Evolutionary conservation across 2,113 vertebrate genomes (phyloP).

Genomic region (Anarrhichthys ocellatus): DNA sequence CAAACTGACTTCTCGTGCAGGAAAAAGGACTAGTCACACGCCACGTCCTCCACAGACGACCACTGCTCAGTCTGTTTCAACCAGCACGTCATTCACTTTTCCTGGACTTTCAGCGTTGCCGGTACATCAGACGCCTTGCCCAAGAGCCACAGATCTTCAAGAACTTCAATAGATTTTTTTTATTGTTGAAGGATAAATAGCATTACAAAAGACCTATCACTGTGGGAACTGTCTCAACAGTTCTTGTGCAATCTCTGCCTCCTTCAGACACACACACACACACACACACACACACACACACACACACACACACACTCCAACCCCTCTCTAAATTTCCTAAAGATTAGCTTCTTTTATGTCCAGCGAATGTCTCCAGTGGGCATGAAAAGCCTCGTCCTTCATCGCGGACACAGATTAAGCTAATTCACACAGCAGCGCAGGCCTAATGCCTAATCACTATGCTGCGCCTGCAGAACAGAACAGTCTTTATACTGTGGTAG

Average conservation of each 20-base stretch:
- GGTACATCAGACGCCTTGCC: slow-evolving; percentile 16
- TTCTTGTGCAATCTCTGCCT: slow-evolving; percentile 16
- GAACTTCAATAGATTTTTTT: slow-evolving; percentile 27
- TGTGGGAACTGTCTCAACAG: slow-evolving; percentile 57
- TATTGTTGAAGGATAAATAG: slow-evolving; percentile 55
- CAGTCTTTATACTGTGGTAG: slow-evolving; percentile 68
- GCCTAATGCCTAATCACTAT: slow-evolving; percentile 79
- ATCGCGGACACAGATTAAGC: slow-evolving; percentile 79
- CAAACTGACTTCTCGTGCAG: slow-evolving; percentile 58
- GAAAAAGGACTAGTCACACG: background rate
- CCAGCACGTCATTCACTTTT: slow-evolving; percentile 45
- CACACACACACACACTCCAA: slow-evolving; percentile 18
- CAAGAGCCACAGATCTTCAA: slow-evolving; percentile 39
- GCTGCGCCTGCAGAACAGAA: slow-evolving; percentile 76
- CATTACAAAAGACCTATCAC: slow-evolving; percentile 50
- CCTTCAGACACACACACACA: slow-evolving; percentile 17
- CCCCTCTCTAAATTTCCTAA: slow-evolving; percentile 66
- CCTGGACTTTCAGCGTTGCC: slow-evolving; percentile 24
- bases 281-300: slow-evolving; percentile 20
- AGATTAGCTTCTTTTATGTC: slow-evolving; percentile 77
- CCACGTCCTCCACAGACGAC: background rate
- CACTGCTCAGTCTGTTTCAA: slow-evolving; percentile 23
- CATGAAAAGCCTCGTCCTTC: slow-evolving; percentile 78
- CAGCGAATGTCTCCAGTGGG: slow-evolving; percentile 71
- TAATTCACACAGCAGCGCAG: slow-evolving; percentile 77